These are phyloP conservation scores for Formicarius rufipectus DNA, from an alignment of 2,113 vertebrate species.

Conservation along the genomic window DNA sequence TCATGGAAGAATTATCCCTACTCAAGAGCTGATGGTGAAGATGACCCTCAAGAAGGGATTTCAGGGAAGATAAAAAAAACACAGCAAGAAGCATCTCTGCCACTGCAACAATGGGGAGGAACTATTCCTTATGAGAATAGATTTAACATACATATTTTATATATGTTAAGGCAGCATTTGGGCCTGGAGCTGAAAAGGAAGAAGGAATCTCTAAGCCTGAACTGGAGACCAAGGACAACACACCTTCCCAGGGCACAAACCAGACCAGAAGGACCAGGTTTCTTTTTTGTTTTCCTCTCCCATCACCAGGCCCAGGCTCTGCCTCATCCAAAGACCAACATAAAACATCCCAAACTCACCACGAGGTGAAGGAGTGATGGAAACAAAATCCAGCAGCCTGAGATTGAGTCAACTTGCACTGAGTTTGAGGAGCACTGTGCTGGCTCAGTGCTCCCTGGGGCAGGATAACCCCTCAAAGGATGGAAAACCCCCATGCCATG, in stretches of 20 bases:
- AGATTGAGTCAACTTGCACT: rapidly evolving
- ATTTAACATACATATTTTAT: not conserved
- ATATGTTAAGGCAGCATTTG: not conserved
- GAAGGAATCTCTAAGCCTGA: not conserved
- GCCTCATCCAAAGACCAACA: not conserved
- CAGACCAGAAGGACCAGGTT: not conserved
- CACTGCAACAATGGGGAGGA: rapidly evolving
- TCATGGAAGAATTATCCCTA: rapidly evolving
- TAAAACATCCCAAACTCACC: rapidly evolving
- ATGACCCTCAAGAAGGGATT: not conserved
- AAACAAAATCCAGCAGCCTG: not conserved
- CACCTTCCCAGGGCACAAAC: not conserved
- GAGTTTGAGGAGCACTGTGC: not conserved
- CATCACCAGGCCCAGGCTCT: not conserved
- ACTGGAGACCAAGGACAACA: rapidly evolving
- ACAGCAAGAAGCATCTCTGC: not conserved
- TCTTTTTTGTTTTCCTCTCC: not conserved
- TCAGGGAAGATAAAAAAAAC: not conserved
- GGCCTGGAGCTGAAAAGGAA: not conserved
- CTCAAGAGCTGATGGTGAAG: not conserved
- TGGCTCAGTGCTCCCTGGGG: rapidly evolving
- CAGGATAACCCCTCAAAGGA: not conserved
- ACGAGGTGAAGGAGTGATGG: not conserved
- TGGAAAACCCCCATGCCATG: not conserved
- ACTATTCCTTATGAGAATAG: rapidly evolving